phyloP scores from a whole-genome alignment of 2,797 vertebrate genomes.

The Allochrocebus solatus region DNA sequence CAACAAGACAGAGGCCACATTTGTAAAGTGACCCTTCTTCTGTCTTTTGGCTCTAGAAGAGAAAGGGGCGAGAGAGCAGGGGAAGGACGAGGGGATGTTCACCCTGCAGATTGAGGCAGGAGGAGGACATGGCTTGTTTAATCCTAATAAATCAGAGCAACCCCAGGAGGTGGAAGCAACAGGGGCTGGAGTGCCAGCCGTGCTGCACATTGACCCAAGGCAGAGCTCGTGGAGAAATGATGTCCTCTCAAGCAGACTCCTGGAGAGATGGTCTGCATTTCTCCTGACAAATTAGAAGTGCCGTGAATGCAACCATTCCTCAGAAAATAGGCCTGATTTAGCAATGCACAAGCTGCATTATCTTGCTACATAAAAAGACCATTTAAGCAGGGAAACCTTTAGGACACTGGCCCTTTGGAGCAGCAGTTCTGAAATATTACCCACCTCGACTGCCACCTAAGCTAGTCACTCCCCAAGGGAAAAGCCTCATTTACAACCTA shows the following conservation, averaged over 20 bases:
- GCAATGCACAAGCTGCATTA: slow-evolving; percentile 92
- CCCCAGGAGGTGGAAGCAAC: slow-evolving; percentile 92
- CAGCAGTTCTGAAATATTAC: slow-evolving; percentile 86
- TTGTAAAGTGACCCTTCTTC: slow-evolving; percentile 85
- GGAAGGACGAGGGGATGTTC: slow-evolving; percentile 85
- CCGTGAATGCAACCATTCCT: slow-evolving; percentile 86
- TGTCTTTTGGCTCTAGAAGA: slow-evolving; percentile 77
- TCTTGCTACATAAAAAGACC: slow-evolving; percentile 89
- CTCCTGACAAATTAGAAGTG: slow-evolving; percentile 91
- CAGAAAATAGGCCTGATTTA: slow-evolving; percentile 91
- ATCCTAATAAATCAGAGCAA: slow-evolving; percentile 95
- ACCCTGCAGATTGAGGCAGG: slow-evolving; percentile 91
- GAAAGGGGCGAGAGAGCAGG: background rate
- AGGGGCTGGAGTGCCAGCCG: slow-evolving; percentile 88
- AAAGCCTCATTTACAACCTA: slow-evolving; percentile 82
- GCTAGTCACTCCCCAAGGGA: slow-evolving; percentile 84
- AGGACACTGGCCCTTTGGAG: slow-evolving; percentile 83
- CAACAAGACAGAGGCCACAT: background rate
- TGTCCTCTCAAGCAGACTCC: slow-evolving; percentile 92
- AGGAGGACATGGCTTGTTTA: slow-evolving; percentile 91
- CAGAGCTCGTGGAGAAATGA: slow-evolving; percentile 90
- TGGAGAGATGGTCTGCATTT: slow-evolving; percentile 86
- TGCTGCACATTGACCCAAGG: slow-evolving; percentile 86
- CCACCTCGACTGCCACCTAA: slow-evolving; percentile 84
- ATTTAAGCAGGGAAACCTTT: slow-evolving; percentile 87